Base-by-base conservation (phyloP, 2,113 vertebrate genomes). In the Pedetes capensis region DNA sequence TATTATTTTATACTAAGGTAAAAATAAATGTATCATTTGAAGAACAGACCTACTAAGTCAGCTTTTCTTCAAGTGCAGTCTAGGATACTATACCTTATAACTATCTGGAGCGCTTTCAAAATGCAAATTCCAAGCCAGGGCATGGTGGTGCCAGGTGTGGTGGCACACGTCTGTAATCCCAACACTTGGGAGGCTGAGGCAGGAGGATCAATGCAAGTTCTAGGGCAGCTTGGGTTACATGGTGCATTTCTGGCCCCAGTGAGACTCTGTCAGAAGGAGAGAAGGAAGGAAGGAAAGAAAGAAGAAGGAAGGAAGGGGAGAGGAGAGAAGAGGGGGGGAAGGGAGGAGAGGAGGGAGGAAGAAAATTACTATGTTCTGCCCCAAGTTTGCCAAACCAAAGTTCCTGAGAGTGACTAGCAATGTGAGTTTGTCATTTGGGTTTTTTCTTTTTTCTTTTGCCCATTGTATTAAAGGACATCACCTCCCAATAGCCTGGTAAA, bases 81-180 rank as follows among this genome's bases (percentile, higher is more conserved):
- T 23, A 59, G n/a, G 37, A 63, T 29, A 39, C 37, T 87, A 75
- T 92, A 37, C 44, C 44, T 94, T 39, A 89, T 63, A 92, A 71
- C 89, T 63, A 63, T 34, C 69, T 64, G 37, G 49, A 69, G 27
- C 11, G 5, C 14, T 93, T 89, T 91, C 68, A 89, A 68, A 93
- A 81, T 92, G 10, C 49, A 87, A 55, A 74, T 95, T 55, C 51
- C 68, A n/a, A n/a, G n/a, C n/a, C n/a, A n/a, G n/a, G n/a, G n/a
- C n/a, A n/a, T n/a, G n/a, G n/a, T n/a, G n/a, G n/a, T n/a, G n/a
- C n/a, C n/a, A n/a, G n/a, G n/a, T n/a, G n/a, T n/a, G n/a, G n/a
- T n/a, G n/a, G n/a, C n/a, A n/a, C n/a, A n/a, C n/a, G n/a, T n/a
- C n/a, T n/a, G n/a, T n/a, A n/a, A n/a, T n/a, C n/a, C n/a, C n/a